phyloP scores from a whole-genome alignment of 1,140 invertebrate genomes.

The Pogonus chalceus region DNA sequence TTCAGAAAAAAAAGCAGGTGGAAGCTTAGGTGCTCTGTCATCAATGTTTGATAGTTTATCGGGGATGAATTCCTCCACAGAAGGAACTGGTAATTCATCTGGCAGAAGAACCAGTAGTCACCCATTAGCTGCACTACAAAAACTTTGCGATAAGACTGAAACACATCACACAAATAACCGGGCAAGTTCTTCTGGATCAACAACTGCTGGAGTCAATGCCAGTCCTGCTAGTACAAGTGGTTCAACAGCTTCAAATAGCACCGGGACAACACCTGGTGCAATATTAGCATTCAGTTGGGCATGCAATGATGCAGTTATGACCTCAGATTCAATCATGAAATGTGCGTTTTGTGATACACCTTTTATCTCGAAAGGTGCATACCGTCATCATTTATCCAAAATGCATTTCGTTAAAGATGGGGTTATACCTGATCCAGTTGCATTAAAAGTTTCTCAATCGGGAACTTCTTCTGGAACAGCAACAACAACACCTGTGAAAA shows the following conservation, averaged over 20 bases:
- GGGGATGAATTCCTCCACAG: slow-evolving; percentile 41
- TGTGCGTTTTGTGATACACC: slow-evolving; percentile 94
- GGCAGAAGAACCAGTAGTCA: slow-evolving; percentile 62
- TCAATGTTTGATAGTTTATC: slow-evolving; percentile 83
- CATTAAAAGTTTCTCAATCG: slow-evolving; percentile 46
- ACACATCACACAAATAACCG: slow-evolving; percentile 45
- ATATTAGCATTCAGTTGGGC: slow-evolving; percentile 89
- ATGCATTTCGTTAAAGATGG: slow-evolving; percentile 95
- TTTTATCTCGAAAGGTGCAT: slow-evolving; percentile 93
- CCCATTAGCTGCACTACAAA: slow-evolving; percentile 86
- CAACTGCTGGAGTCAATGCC: slow-evolving; percentile 23
- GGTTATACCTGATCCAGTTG: slow-evolving; percentile 60
- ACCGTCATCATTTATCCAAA: slow-evolving; percentile 90
- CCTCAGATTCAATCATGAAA: slow-evolving; percentile 81
- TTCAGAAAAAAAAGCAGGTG: slow-evolving; percentile 37
- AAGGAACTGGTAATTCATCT: slow-evolving; percentile 33
- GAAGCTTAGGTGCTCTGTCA: slow-evolving; percentile 70
- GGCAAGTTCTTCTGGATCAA: slow-evolving; percentile 27
- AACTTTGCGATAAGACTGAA: slow-evolving; percentile 89
- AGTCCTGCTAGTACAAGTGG: slow-evolving; percentile 17
- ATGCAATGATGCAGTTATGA: slow-evolving; percentile 81
- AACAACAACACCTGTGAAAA: slow-evolving; percentile 14
- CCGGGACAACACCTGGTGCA: slow-evolving; percentile 58
- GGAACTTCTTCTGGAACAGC: slow-evolving; percentile 27
- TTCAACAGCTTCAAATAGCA: slow-evolving; percentile 24